These are phyloP conservation scores for Eleginops maclovinus DNA, from an alignment of 2,113 vertebrate genomes.

Conservation along the genomic window DNA sequence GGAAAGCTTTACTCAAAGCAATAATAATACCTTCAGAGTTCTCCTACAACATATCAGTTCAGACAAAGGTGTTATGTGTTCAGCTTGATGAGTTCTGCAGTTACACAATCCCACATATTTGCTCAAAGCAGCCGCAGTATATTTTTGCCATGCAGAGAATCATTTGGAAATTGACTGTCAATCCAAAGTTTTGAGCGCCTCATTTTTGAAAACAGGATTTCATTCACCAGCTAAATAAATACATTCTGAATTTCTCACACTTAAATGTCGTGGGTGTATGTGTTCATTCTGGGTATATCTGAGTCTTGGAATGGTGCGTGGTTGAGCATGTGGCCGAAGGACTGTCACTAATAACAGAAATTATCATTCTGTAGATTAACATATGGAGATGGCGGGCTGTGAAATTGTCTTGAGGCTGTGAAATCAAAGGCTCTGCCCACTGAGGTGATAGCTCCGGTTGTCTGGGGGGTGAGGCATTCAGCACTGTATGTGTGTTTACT, in stretches of 20 bases:
- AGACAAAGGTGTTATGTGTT: slow-evolving; percentile 7
- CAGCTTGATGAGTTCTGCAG: slow-evolving; percentile 1
- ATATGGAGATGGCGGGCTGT: slow-evolving; percentile 78
- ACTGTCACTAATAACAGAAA: slow-evolving; percentile 75
- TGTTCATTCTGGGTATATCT: slow-evolving; percentile 30
- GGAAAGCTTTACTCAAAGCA: slow-evolving; percentile 33
- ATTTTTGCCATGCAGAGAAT: not conserved
- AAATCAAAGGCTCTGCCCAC: slow-evolving; percentile 74
- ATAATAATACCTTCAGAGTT: slow-evolving; percentile 51
- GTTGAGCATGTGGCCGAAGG: slow-evolving; percentile 71
- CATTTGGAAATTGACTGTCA: slow-evolving; percentile 30
- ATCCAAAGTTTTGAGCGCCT: slow-evolving; percentile 33
- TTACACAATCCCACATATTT: slow-evolving; percentile 17
- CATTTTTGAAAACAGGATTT: slow-evolving; percentile 17
- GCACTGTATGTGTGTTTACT: slow-evolving; percentile 52
- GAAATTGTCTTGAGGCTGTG: slow-evolving; percentile 81
- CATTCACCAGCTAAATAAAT: slow-evolving; percentile 11
- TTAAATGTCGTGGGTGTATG: slow-evolving; percentile 32
- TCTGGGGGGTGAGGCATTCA: slow-evolving; percentile 58
- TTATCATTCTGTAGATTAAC: slow-evolving; percentile 77
- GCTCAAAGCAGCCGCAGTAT: slow-evolving; percentile 20
- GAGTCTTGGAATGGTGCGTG: slow-evolving; percentile 25
- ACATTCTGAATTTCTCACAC: not conserved
- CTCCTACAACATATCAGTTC: slow-evolving; percentile 30
- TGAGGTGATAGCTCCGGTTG: slow-evolving; percentile 72